These are phyloP conservation scores for Noctua comes DNA, from an alignment of 2,888 invertebrate species.

Conservation along the genomic window DNA sequence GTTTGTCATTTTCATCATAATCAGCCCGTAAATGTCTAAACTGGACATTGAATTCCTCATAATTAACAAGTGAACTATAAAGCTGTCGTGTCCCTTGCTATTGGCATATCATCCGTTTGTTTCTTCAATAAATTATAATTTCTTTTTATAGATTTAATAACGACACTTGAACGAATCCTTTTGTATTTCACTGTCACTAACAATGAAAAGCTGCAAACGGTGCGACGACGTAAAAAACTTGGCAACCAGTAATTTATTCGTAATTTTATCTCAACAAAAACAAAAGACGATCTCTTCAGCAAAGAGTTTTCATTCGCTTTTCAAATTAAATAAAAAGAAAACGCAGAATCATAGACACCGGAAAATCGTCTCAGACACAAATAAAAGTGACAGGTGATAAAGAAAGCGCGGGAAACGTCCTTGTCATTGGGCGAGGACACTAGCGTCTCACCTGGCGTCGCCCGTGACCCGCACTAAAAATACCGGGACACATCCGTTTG, in stretches of 20 bases:
- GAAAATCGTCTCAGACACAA: conserved; percentile 45
- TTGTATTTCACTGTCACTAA: conserved; percentile 13
- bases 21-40: conserved; percentile 14
- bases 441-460: conserved; percentile 69
- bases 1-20: conserved; percentile 33
- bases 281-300: conserved; percentile 1
- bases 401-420: conserved; percentile 65
- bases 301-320: conserved; percentile 10
- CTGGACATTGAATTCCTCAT: neutral
- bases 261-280: conserved; percentile 36
- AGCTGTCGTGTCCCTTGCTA: neutral
- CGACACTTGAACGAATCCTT: conserved; percentile 15
- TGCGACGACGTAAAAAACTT: conserved; percentile 30
- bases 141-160: neutral
- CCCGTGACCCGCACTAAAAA: conserved; percentile 72
- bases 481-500: conserved; percentile 69
- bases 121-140: conserved; percentile 3
- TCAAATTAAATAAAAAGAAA: conserved; percentile 27
- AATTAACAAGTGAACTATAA: conserved; percentile 5
- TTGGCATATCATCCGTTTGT: neutral
- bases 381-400: conserved; percentile 62
- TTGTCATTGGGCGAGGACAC: conserved; percentile 72
- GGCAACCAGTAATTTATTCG: conserved; percentile 32
- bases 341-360: conserved; percentile 31
- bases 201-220: conserved; percentile 14